Percentiles rank a stretch among this genome's conserved stretches.
phyloP scores from a whole-genome alignment of 2,888 invertebrate species.

The Octonoba sinensis region DNA sequence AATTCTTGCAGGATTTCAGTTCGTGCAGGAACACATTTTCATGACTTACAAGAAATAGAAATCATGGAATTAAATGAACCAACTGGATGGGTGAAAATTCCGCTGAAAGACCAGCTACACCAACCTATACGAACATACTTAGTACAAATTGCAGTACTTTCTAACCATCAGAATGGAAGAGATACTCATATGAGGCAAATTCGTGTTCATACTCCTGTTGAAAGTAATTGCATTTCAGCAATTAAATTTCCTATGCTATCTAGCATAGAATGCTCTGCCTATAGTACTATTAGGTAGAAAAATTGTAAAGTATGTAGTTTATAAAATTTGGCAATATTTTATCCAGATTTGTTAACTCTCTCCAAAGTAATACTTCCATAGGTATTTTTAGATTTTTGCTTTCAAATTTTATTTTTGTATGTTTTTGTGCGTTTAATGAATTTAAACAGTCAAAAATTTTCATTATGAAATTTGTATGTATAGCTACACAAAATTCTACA shows the following conservation, averaged over 20 bases:
- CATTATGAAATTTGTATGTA: too few relatives aligned
- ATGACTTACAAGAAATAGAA: constrained; percentile 95
- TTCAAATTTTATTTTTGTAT: too few relatives aligned
- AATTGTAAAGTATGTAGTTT: background rate
- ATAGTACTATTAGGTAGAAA: constrained; percentile 54
- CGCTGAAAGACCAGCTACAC: constrained; percentile 87
- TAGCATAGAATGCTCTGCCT: constrained; percentile 53
- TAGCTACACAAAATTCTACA: too few relatives aligned
- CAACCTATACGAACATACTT: constrained; percentile 93
- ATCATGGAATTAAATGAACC: constrained; percentile 94
- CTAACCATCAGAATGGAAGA: constrained; percentile 98
- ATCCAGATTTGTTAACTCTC: background rate
- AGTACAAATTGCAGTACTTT: constrained; percentile 95
- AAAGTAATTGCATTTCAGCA: constrained; percentile 70
- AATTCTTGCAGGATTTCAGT: constrained; percentile 81
- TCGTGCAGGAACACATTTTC: constrained; percentile 94
- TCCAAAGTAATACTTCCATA: too few relatives aligned
- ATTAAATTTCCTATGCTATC: constrained; percentile 69
- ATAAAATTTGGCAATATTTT: background rate
- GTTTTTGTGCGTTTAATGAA: too few relatives aligned
- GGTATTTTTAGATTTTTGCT: too few relatives aligned
- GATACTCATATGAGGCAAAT: constrained; percentile 99
- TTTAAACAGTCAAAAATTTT: too few relatives aligned
- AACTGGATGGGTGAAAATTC: constrained; percentile 95
- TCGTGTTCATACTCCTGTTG: constrained; percentile 89